Conservation (phyloP, 1,140 invertebrate species). For the Ctenoplectra terminalis region DNA sequence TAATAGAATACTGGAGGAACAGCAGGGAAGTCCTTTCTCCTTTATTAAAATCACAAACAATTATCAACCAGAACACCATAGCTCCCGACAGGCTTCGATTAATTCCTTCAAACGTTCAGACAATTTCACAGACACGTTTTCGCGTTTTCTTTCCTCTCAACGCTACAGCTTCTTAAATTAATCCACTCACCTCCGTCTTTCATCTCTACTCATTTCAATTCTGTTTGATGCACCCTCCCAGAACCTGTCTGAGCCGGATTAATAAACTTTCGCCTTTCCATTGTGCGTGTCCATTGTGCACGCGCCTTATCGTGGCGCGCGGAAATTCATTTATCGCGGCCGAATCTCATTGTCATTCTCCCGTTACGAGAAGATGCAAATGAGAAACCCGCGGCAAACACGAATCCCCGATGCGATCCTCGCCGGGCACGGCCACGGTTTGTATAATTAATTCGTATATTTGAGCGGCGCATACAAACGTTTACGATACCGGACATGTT, state of each 20-base stretch:
- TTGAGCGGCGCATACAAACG: neutral
- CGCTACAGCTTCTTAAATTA: neutral
- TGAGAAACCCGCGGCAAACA: constrained; percentile 23
- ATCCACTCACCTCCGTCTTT: neutral
- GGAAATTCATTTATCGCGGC: constrained; percentile 20
- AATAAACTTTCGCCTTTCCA: constrained; percentile 4
- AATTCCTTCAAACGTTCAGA: neutral
- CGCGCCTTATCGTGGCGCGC: constrained; percentile 6
- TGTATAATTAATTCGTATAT: constrained; percentile 45
- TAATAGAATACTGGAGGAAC: neutral
- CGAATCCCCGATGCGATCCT: neutral
- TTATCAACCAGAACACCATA: no score
- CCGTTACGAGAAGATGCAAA: constrained; percentile 25
- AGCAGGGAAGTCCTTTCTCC: neutral
- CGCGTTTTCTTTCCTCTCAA: neutral
- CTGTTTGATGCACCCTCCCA: neutral
- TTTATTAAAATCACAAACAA: neutral
- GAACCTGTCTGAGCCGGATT: neutral
- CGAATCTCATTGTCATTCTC: constrained; percentile 29
- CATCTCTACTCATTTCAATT: neutral
- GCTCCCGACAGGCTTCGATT: neutral
- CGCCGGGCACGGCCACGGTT: neutral
- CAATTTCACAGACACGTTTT: neutral
- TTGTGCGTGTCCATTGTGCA: constrained; percentile 2
- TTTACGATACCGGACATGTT: constrained; percentile 12